These are phyloP conservation scores for Perognathus longimembris DNA, from an alignment of 2,113 vertebrate genomes.

Conservation along the genomic window DNA sequence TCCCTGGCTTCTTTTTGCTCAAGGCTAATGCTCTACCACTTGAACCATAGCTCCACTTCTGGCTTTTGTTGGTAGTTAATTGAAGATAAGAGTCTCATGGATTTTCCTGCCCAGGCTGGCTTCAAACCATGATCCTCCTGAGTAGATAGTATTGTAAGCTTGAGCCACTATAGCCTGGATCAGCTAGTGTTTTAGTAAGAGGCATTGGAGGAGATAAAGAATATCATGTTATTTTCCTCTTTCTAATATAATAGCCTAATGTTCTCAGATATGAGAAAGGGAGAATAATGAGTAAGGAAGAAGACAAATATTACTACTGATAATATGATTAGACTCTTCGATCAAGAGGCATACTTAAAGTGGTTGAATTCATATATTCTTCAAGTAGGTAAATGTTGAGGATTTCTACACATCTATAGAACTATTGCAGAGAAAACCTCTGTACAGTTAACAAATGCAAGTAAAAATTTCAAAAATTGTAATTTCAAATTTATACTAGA, in stretches of 20 bases:
- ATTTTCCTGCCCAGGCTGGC: too few species aligned
- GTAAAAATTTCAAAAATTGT: too few species aligned
- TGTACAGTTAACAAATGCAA: too few species aligned
- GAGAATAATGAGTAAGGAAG: not conserved
- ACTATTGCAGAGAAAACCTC: too few species aligned
- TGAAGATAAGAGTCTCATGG: too few species aligned
- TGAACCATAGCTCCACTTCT: too few species aligned
- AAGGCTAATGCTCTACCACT: too few species aligned
- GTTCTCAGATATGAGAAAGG: constrained; percentile 41
- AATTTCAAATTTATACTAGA: constrained; percentile 39
- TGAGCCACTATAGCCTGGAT: not conserved
- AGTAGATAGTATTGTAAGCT: too few species aligned
- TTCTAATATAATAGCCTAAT: not conserved
- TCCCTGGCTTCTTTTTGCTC: too few species aligned
- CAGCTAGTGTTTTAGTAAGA: constrained; percentile 1
- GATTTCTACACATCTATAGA: too few species aligned
- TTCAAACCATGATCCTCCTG: too few species aligned
- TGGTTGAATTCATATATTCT: constrained; percentile 27
- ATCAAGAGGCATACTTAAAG: not conserved
- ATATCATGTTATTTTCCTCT: not conserved
- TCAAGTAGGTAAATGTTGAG: not conserved
- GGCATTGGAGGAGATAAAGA: not conserved
- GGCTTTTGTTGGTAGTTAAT: too few species aligned
- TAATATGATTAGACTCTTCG: constrained; percentile 29
- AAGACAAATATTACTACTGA: not conserved